phyloP scores from a whole-genome alignment of 2,113 vertebrate species.

The Chascanopsetta lugubris region DNA sequence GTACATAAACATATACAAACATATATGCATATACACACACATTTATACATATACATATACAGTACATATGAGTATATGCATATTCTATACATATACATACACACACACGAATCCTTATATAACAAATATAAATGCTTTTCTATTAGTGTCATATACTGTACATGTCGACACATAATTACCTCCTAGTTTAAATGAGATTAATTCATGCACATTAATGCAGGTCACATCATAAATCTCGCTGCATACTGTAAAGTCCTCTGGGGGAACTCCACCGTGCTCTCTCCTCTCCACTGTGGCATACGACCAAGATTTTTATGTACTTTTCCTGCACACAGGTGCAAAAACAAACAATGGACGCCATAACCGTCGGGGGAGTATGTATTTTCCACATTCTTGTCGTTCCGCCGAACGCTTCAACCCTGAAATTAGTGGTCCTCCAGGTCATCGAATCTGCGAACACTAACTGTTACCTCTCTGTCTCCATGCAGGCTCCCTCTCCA shows the following conservation, averaged over 20 bases:
- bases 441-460: conserved; percentile 42
- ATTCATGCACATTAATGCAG: too few species aligned
- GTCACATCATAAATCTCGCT: neutral
- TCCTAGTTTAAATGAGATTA: too few species aligned
- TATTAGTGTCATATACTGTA: too few species aligned
- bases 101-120: too few species aligned
- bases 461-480: conserved; percentile 26
- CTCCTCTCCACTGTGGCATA: conserved; percentile 7
- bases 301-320: conserved; percentile 30
- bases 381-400: conserved; percentile 50
- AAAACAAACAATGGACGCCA: conserved; percentile 45
- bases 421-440: conserved; percentile 54
- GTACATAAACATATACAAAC: too few species aligned
- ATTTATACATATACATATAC: too few species aligned
- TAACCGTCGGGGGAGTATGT: conserved; percentile 29
- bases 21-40: too few species aligned
- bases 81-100: too few species aligned
- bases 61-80: too few species aligned
- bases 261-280: neutral
- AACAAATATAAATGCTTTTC: too few species aligned
- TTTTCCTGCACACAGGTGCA: conserved; percentile 31
- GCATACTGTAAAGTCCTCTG: neutral
- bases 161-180: too few species aligned
- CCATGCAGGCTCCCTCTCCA: conserved; percentile 6
- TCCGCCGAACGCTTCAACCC: conserved; percentile 28